Percentiles rank a stretch among this genome's conserved stretches.
These are phyloP conservation scores for Lordiphosa clarofinis DNA, from an alignment of 1,140 invertebrate species.

Conservation along the genomic window DNA sequence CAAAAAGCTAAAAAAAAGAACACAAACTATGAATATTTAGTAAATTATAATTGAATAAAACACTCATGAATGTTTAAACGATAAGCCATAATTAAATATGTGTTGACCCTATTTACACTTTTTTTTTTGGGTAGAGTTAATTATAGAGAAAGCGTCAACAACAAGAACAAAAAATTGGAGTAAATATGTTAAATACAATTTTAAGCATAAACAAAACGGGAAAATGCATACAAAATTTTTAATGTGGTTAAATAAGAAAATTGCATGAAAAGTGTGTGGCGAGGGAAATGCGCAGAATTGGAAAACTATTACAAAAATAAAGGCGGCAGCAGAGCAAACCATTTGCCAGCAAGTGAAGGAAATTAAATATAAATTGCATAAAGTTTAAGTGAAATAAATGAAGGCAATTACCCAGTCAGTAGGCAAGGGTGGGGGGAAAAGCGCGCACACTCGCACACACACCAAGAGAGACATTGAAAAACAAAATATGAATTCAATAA, in stretches of 20 bases:
- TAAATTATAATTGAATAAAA: conserved; percentile 49
- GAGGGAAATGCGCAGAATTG: conserved; percentile 2
- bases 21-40: conserved; percentile 44
- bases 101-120: conserved; percentile 40
- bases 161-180: conserved; percentile 18
- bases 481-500: conserved; percentile 53
- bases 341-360: conserved; percentile 29
- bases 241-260: conserved; percentile 47
- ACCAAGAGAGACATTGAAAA: conserved; percentile 22
- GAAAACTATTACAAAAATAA: conserved; percentile 1
- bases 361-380: conserved; percentile 40
- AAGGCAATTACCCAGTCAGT: conserved; percentile 17
- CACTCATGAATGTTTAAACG: conserved; percentile 46
- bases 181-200: conserved; percentile 53
- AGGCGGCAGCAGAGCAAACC: conserved; percentile 1
- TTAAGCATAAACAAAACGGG: conserved; percentile 42
- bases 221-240: conserved; percentile 48
- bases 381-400: conserved; percentile 30
- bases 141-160: conserved; percentile 28
- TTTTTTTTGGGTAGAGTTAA: conserved; percentile 42
- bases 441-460: conserved; percentile 1
- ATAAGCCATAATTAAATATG: conserved; percentile 57
- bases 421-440: background rate
- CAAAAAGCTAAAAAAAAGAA: conserved; percentile 15
- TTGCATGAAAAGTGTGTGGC: background rate